phyloP scores from a whole-genome alignment of 2,888 invertebrate genomes.

The Punctoribates punctum region DNA sequence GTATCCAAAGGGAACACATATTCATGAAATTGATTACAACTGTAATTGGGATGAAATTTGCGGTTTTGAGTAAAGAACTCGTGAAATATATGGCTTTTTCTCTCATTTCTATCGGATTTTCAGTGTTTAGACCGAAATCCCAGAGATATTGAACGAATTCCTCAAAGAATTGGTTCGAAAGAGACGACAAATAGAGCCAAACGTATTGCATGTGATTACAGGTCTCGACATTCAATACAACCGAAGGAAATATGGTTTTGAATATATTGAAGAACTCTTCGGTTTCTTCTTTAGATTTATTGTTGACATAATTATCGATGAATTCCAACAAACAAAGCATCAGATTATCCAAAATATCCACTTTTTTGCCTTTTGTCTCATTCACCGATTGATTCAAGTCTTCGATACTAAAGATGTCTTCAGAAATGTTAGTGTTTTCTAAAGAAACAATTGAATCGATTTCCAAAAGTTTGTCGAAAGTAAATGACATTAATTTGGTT shows the following conservation, averaged over 20 bases:
- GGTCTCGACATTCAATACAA: neutral
- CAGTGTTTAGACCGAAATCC: neutral
- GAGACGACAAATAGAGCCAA: constrained; percentile 13
- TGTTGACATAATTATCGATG: neutral
- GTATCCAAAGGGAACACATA: constrained; percentile 18
- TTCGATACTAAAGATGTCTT: constrained; percentile 19
- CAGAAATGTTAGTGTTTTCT: neutral
- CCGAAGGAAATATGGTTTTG: neutral
- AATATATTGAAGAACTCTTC: neutral
- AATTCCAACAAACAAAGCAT: neutral
- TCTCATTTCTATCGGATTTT: neutral
- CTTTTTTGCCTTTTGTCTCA: neutral
- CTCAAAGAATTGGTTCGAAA: constrained; percentile 1
- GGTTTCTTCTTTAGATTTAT: neutral
- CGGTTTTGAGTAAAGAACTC: constrained; percentile 8
- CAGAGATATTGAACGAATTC: constrained; percentile 20
- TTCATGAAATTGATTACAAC: constrained; percentile 10
- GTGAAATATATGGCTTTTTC: constrained; percentile 14
- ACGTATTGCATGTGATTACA: constrained; percentile 17
- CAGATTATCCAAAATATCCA: neutral
- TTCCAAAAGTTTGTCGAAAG: neutral
- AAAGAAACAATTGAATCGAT: neutral
- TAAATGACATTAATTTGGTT: neutral
- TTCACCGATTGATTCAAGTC: neutral
- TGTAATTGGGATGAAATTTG: constrained; percentile 1